phyloP scores from a whole-genome alignment of 2,113 vertebrate species.

The Lophochroa leadbeateri region DNA sequence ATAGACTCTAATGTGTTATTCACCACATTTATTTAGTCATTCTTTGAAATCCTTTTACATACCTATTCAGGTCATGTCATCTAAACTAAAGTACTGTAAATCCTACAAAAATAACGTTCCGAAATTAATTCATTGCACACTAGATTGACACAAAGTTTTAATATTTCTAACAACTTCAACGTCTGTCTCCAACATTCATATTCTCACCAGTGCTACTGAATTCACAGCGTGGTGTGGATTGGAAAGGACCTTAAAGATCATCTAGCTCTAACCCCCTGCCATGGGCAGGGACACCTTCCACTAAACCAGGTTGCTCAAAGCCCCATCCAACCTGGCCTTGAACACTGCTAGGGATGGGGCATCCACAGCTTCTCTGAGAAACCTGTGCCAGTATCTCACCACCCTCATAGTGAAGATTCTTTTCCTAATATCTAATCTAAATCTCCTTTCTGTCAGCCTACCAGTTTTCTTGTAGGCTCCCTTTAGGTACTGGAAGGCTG shows the following conservation, averaged over 20 bases:
- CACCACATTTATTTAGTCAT: background rate
- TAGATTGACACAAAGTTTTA: background rate
- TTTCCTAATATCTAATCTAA: background rate
- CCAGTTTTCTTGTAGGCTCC: background rate
- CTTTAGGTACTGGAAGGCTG: background rate
- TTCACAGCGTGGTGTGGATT: background rate
- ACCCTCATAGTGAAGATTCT: background rate
- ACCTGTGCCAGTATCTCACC: background rate
- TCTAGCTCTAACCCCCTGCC: background rate
- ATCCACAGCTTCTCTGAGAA: background rate
- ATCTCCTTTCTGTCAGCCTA: background rate
- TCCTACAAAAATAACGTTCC: background rate
- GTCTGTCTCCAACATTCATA: background rate
- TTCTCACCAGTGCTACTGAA: background rate
- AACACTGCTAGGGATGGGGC: background rate
- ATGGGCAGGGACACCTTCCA: background rate
- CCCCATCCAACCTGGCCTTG: background rate
- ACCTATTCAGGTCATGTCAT: background rate
- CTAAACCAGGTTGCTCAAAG: background rate
- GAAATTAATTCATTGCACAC: background rate
- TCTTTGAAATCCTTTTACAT: background rate
- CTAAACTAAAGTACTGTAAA: background rate
- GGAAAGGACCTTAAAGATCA: background rate
- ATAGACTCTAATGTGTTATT: background rate
- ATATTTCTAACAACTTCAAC: background rate